Evolutionary conservation across 2,113 vertebrate species (phyloP).

Genomic region (Stegostoma tigrinum): DNA sequence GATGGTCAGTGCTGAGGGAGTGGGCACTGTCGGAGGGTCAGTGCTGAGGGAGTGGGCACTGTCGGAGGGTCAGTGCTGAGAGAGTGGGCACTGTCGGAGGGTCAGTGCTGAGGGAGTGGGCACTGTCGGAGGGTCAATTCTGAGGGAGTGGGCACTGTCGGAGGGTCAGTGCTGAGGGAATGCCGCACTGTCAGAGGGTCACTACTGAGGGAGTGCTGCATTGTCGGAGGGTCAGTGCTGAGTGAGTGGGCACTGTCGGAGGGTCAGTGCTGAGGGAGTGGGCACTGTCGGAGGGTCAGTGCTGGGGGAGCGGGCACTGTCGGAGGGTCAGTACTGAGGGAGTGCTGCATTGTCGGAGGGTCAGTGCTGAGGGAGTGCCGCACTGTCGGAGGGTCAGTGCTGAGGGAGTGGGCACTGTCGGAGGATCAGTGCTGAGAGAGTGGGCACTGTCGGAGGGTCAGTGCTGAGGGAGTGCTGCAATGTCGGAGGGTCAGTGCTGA

Average conservation of each 20-base stretch:
- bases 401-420: background rate
- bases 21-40: background rate
- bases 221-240: background rate
- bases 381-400: background rate
- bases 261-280: no score
- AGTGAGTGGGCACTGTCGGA: background rate
- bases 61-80: background rate
- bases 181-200: background rate
- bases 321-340: background rate
- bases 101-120: background rate
- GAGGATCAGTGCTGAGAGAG: background rate
- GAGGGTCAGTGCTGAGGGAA: background rate
- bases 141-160: background rate
- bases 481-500: background rate
- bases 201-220: background rate
- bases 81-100: background rate
- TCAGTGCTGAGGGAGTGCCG: background rate
- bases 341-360: background rate
- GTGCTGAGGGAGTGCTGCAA: background rate
- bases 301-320: background rate
- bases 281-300: background rate
- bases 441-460: background rate
- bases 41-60: background rate
- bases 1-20: background rate
- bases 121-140: background rate